Base-by-base conservation (phyloP, 2,888 invertebrate species). In the Chrysodeixis includens region DNA sequence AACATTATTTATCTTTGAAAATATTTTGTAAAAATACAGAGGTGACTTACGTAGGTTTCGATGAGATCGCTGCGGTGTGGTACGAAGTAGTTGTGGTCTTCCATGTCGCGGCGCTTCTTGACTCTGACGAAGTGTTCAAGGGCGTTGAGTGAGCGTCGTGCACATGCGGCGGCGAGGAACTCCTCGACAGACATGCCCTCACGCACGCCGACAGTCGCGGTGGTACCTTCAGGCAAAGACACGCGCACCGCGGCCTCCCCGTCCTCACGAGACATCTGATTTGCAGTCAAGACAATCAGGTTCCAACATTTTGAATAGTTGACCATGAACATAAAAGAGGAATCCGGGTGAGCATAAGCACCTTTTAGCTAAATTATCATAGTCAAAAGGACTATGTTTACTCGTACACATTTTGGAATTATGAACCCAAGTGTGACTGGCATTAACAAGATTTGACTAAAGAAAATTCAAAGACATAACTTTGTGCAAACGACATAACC, bases 111-210 rank as follows among this genome's bases (percentile, higher is more conserved):
- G 81, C 99, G 97, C 91, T 99, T 98, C 95, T 98, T 98, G 79
- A 99, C 98, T 81, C 99, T 96, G 66, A 99, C 98, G 93, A 99
- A 99, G 94, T 99, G 99, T 91, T 99, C 99, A 93, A 98, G 97
- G 44, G 99, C 97, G 93, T 98, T 98, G 79, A 99, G 97, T 83
- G 97, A 98, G 90, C 99, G 98, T 80, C 99, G 96, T 77, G 97
- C 97, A 94, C 99, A 99, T 57, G 99, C 99, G 81, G 97, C 97
- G 53, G 98, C 98, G 76, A 99, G 96, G 92, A 99, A 98, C 93
- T 99, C 99, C 90, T 99, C 99, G 56, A 99, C 99, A 40, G 98
- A 97, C 98, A 99, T 99, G 72, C 97, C 97, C 76, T 99, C 98
- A 83, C 98, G 96, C 80, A 99, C 96, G 87, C 97, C 97, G 77